phyloP scores from a whole-genome alignment of 1,140 invertebrate genomes.

The Calephelis nemesis region DNA sequence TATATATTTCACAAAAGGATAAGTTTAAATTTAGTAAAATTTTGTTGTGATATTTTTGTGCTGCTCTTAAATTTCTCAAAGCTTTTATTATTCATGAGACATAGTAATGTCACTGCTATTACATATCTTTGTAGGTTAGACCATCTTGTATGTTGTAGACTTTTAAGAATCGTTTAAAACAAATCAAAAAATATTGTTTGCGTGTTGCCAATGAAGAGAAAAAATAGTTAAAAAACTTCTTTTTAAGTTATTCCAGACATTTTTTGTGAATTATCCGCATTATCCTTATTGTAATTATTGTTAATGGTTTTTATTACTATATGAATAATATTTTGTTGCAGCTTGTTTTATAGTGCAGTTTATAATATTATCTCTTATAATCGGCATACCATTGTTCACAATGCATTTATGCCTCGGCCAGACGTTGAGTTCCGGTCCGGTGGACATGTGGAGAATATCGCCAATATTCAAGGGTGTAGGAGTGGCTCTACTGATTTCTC shows the following conservation, averaged over 20 bases:
- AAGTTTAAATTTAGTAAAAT: too few species aligned
- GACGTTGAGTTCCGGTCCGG: conserved; percentile 89
- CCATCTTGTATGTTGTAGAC: too few species aligned
- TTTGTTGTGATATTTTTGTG: too few species aligned
- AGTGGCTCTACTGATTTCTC: conserved; percentile 88
- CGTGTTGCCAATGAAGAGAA: too few species aligned
- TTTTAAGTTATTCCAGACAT: too few species aligned
- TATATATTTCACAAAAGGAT: too few species aligned
- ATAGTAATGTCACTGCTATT: conserved; percentile 4
- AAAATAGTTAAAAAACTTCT: too few species aligned
- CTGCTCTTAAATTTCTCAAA: not conserved
- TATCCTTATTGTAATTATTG: too few species aligned
- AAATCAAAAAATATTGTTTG: too few species aligned
- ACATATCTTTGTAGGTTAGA: not conserved
- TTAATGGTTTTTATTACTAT: too few species aligned
- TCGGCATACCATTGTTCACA: conserved; percentile 92
- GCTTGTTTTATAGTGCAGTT: conserved; percentile 95
- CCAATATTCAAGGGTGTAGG: conserved; percentile 94
- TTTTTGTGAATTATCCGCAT: too few species aligned
- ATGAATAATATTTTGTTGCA: conserved; percentile 61
- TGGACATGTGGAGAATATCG: conserved; percentile 96
- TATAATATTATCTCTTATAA: conserved; percentile 88
- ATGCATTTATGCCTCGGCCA: conserved; percentile 92
- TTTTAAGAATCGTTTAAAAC: too few species aligned
- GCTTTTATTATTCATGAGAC: not conserved